Evolutionary conservation across 2,797 vertebrate species (phyloP).

Genomic region (Coregonus suidteri): DNA sequence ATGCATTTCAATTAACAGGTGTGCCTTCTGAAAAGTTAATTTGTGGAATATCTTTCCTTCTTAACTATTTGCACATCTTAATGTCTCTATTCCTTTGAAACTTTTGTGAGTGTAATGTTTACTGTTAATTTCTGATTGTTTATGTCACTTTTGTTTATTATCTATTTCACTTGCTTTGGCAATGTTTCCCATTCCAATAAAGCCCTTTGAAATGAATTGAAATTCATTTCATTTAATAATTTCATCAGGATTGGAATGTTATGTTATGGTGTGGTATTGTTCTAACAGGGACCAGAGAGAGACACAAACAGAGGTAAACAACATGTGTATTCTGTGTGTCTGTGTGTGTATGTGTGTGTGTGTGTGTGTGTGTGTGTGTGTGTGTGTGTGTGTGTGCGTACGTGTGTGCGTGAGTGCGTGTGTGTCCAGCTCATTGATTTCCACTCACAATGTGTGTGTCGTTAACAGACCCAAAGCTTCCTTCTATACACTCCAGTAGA

Average conservation of each 20-base stretch:
- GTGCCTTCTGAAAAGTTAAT: too few species aligned
- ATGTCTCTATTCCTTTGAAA: too few species aligned
- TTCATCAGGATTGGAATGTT: not conserved
- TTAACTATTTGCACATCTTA: too few species aligned
- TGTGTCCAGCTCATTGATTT: conserved; percentile 40
- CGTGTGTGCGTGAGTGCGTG: not conserved
- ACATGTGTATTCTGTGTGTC: conserved; percentile 9
- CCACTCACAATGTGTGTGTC: not conserved
- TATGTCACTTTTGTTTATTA: too few species aligned
- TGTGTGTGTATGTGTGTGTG: not conserved
- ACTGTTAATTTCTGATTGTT: too few species aligned
- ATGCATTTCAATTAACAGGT: too few species aligned
- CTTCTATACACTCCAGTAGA: conserved; percentile 21
- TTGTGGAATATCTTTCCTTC: too few species aligned
- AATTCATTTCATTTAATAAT: too few species aligned
- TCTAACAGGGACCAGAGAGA: not conserved
- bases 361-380: not conserved
- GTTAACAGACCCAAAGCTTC: conserved; percentile 32
- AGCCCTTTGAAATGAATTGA: too few species aligned
- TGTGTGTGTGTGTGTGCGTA: not conserved
- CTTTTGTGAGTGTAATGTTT: too few species aligned
- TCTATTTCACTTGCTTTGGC: too few species aligned
- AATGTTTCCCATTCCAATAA: too few species aligned
- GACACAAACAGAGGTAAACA: not conserved
- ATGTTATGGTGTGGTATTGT: not conserved